Evolutionary conservation across 2,797 vertebrate genomes (phyloP).

Genomic region (Phalanger gymnotis): DNA sequence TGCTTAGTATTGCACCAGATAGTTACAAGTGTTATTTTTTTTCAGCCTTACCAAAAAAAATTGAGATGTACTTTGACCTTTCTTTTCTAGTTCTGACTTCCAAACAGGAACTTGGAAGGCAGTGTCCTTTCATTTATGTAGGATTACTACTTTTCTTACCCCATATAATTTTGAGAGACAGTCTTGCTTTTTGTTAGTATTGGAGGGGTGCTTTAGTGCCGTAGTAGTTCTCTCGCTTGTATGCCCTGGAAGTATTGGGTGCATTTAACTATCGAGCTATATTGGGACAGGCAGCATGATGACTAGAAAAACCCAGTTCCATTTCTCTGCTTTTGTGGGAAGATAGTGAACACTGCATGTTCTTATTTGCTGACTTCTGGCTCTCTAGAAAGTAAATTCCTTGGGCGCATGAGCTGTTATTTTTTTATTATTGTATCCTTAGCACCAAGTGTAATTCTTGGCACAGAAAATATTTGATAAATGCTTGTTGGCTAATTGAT

Average conservation of each 20-base stretch:
- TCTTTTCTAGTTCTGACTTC: not conserved
- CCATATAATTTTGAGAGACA: not conserved
- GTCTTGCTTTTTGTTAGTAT: not conserved
- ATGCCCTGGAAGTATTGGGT: not conserved
- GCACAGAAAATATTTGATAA: not conserved
- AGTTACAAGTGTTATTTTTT: not conserved
- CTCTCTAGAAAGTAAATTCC: not conserved
- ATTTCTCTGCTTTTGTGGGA: not conserved
- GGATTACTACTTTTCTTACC: not conserved
- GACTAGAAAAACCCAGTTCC: not conserved
- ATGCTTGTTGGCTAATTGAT: not conserved
- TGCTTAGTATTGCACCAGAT: not conserved
- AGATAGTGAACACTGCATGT: not conserved
- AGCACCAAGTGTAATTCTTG: not conserved
- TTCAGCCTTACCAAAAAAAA: not conserved
- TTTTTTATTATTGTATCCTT: not conserved
- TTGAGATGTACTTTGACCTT: not conserved
- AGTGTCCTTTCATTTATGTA: not conserved
- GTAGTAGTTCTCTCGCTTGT: not conserved
- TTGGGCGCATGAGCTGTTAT: not conserved
- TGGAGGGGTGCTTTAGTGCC: not conserved
- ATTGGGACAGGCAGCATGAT: not conserved
- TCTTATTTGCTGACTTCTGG: not conserved
- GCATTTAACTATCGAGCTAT: not conserved
- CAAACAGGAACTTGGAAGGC: not conserved